A percentile compares a stretch with the other conserved stretches of the same genome.
Conservation (phyloP, 2,888 invertebrate species). For the Athrips mouffetella region DNA sequence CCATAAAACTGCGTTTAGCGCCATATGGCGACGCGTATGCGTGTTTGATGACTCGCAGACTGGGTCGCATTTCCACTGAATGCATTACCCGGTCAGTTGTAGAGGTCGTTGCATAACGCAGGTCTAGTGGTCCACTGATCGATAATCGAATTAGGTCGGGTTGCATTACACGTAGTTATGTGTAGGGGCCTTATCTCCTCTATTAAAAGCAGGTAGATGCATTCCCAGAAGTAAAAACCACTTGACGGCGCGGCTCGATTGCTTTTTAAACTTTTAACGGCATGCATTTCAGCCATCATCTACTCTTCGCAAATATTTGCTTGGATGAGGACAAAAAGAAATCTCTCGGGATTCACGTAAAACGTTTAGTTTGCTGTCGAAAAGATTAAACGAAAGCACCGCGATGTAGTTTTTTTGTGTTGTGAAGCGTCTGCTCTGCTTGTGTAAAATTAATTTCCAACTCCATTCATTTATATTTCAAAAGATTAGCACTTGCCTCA, state of each 20-base stretch:
- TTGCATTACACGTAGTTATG: constrained; percentile 54
- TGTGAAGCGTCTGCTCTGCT: constrained; percentile 12
- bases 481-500: constrained; percentile 40
- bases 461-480: constrained; percentile 33
- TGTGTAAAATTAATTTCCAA: constrained; percentile 17
- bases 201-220: constrained; percentile 73
- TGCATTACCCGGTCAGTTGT: constrained; percentile 50
- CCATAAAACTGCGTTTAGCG: constrained; percentile 20
- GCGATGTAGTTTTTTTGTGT: constrained; percentile 22
- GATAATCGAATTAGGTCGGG: constrained; percentile 55
- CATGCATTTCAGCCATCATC: constrained; percentile 36
- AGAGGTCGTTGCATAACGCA: constrained; percentile 44
- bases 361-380: constrained; percentile 12
- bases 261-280: constrained; percentile 35
- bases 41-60: constrained; percentile 44
- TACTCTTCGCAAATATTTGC: constrained; percentile 48
- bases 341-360: constrained; percentile 31
- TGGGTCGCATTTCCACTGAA: constrained; percentile 53
- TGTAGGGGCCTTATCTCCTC: constrained; percentile 53
- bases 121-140: constrained; percentile 41
- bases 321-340: constrained; percentile 24
- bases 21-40: constrained; percentile 51
- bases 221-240: constrained; percentile 61
- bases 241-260: constrained; percentile 43
- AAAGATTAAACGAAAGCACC: constrained; percentile 12